phyloP scores from a whole-genome alignment of 1,140 invertebrate genomes.

The Dermatophagoides farinae region DNA sequence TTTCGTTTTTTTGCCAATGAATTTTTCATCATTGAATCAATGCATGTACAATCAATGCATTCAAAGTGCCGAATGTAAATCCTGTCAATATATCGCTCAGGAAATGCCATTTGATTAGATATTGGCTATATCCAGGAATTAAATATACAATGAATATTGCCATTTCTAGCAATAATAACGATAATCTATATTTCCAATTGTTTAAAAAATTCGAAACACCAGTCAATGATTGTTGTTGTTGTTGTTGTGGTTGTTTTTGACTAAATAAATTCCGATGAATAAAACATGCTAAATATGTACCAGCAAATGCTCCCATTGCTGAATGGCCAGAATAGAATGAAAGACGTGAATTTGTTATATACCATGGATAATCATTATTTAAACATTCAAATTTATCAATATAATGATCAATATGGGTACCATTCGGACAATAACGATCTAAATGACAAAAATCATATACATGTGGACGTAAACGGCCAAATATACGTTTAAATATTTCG shows the following conservation, averaged over 20 bases:
- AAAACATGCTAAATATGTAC: neutral
- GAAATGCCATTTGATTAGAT: constrained; percentile 6
- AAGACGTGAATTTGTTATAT: neutral
- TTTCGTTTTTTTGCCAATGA: too few relatives aligned
- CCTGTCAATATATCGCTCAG: constrained; percentile 7
- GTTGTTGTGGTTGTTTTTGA: too few relatives aligned
- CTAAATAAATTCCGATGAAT: neutral
- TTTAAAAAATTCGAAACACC: neutral
- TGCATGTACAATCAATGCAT: neutral
- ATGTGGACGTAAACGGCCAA: constrained; percentile 9
- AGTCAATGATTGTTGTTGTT: neutral
- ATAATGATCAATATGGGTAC: neutral
- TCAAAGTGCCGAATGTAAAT: neutral
- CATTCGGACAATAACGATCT: neutral
- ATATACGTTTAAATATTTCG: constrained; percentile 2
- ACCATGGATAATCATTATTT: neutral
- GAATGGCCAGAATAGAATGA: constrained; percentile 12
- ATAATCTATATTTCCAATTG: neutral
- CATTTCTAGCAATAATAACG: neutral
- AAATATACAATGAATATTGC: neutral
- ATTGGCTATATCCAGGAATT: constrained; percentile 10
- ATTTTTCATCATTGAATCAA: too few relatives aligned
- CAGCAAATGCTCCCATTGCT: neutral
- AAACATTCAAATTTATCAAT: neutral
- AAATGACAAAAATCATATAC: constrained; percentile 1